phyloP scores from a whole-genome alignment of 2,113 vertebrate genomes.

The Ctenomys sociabilis region DNA sequence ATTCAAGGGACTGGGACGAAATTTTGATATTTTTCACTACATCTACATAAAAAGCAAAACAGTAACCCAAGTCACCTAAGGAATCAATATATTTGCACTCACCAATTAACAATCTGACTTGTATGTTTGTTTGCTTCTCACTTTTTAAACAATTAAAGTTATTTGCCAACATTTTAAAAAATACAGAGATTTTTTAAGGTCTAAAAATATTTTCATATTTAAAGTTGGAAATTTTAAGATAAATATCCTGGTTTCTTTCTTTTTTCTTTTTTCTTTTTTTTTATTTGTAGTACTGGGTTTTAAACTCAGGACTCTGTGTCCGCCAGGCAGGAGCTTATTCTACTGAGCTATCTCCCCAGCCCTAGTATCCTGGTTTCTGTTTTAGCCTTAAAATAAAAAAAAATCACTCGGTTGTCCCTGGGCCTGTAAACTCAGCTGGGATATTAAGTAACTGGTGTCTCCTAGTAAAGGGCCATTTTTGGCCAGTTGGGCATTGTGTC shows the following conservation, averaged over 20 bases:
- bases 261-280: too few species aligned
- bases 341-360: too few species aligned
- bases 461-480: fast-evolving
- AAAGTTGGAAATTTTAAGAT: not conserved
- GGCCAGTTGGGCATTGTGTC: not conserved
- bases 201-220: not conserved
- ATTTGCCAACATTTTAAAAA: constrained; percentile 19
- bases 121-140: not conserved
- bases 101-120: not conserved
- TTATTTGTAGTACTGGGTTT: too few species aligned
- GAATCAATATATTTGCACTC: not conserved
- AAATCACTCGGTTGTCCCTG: fast-evolving
- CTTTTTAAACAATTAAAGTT: constrained; percentile 29
- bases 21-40: not conserved
- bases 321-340: too few species aligned
- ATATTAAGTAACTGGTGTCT: not conserved
- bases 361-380: too few species aligned
- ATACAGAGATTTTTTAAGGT: not conserved
- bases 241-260: too few species aligned
- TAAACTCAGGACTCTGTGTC: too few species aligned
- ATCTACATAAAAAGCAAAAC: not conserved
- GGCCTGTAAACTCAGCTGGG: not conserved
- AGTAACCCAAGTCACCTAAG: not conserved
- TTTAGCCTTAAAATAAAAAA: too few species aligned
- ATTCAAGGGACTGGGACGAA: not conserved